Evolutionary conservation across 2,113 vertebrate genomes (phyloP).

Genomic region (Syngnathoides biaculeatus): DNA sequence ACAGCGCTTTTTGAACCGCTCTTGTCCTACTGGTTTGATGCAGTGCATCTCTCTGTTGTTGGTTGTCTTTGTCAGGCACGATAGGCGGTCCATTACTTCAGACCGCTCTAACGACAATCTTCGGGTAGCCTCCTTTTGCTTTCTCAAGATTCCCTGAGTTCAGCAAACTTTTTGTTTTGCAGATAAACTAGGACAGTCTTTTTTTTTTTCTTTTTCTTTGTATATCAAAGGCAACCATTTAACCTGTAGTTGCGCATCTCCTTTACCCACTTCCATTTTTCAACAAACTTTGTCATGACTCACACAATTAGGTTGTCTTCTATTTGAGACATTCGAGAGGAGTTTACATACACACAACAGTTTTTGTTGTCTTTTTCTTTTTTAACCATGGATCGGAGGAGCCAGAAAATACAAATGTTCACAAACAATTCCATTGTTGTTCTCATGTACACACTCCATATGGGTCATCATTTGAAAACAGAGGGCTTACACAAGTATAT

Average conservation of each 20-base stretch:
- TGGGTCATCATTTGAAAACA: no score
- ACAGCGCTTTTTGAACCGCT: constrained; percentile 67
- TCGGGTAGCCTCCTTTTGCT: constrained; percentile 31
- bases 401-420: neutral
- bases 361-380: neutral
- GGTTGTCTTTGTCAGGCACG: constrained; percentile 57
- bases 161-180: constrained; percentile 34
- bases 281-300: neutral
- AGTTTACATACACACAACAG: neutral
- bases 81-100: constrained; percentile 62
- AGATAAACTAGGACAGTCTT: constrained; percentile 15
- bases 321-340: neutral
- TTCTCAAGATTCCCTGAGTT: constrained; percentile 44
- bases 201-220: constrained; percentile 1
- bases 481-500: neutral
- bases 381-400: neutral
- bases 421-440: neutral
- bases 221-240: constrained; percentile 19
- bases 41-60: constrained; percentile 65
- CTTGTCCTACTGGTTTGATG: constrained; percentile 69
- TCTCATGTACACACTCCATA: no score
- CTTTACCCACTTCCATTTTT: neutral
- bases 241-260: neutral
- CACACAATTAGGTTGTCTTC: neutral
- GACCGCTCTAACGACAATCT: constrained; percentile 53